These are phyloP conservation scores for Oxytorus armatus DNA, from an alignment of 2,888 invertebrate genomes.

Conservation along the genomic window DNA sequence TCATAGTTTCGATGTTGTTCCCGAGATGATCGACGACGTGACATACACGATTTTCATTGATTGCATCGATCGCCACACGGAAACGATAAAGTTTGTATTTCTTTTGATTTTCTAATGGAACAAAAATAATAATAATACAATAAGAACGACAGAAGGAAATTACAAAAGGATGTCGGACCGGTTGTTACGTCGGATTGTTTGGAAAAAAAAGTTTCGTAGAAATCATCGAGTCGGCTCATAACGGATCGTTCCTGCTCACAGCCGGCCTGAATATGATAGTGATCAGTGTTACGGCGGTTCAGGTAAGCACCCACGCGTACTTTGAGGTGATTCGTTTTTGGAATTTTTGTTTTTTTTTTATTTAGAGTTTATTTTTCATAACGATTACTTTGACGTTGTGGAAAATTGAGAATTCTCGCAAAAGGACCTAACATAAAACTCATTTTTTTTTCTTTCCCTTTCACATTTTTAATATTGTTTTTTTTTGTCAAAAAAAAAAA, in stretches of 20 bases:
- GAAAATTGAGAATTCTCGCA: no score
- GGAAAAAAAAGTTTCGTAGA: conserved; percentile 55
- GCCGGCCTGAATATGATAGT: conserved; percentile 60
- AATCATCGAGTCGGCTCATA: conserved; percentile 60
- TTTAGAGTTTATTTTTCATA: no score
- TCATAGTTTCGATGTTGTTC: no score
- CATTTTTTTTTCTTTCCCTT: no score
- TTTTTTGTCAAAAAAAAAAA: background rate
- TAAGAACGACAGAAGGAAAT: background rate
- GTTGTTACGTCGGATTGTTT: background rate
- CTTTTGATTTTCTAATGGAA: no score
- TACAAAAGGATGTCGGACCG: background rate
- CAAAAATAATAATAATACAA: no score
- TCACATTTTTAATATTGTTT: background rate
- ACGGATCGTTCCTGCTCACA: conserved; percentile 46
- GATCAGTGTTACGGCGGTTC: conserved; percentile 59
- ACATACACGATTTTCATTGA: no score
- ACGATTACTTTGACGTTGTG: no score
- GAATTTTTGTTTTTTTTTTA: background rate
- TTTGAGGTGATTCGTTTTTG: background rate
- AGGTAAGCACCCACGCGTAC: conserved; percentile 47
- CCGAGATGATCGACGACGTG: no score
- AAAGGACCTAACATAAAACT: no score
- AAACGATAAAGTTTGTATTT: background rate
- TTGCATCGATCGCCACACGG: background rate